Evolutionary conservation across 2,888 invertebrate species (phyloP).

Genomic region (Ptychoptera albimana): DNA sequence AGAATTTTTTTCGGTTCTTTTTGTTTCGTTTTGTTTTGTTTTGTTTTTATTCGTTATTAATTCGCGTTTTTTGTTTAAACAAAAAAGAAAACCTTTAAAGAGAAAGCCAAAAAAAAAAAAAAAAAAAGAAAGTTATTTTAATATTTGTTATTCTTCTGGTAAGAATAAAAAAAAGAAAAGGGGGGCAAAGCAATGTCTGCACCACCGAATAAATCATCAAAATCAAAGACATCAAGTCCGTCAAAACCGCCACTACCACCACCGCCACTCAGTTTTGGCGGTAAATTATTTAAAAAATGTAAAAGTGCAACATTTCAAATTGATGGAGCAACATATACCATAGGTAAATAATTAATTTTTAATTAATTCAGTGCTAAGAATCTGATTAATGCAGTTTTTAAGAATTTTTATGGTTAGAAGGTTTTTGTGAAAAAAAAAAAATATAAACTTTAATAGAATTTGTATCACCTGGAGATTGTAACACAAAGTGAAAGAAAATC

Average conservation of each 20-base stretch:
- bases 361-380: not conserved
- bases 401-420: too few species aligned
- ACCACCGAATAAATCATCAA: not conserved
- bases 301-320: constrained; percentile 77
- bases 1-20: too few species aligned
- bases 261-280: constrained; percentile 26
- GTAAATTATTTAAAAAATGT: constrained; percentile 60
- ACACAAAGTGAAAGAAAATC: too few species aligned
- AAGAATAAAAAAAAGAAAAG: not conserved
- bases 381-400: too few species aligned
- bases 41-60: too few species aligned
- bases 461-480: too few species aligned
- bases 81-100: not conserved
- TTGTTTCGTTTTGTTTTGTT: too few species aligned
- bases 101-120: not conserved
- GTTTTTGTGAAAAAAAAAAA: too few species aligned
- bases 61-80: too few species aligned
- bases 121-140: not conserved
- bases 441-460: too few species aligned
- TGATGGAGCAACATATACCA: constrained; percentile 74
- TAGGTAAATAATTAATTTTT: constrained; percentile 42
- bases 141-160: not conserved
- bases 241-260: constrained; percentile 6
- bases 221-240: constrained; percentile 1
- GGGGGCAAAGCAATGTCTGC: constrained; percentile 2